A percentile compares a stretch with the other conserved stretches of the same genome.
phyloP scores from a whole-genome alignment of 1,140 invertebrate species.

The Andrena cerasifolii region DNA sequence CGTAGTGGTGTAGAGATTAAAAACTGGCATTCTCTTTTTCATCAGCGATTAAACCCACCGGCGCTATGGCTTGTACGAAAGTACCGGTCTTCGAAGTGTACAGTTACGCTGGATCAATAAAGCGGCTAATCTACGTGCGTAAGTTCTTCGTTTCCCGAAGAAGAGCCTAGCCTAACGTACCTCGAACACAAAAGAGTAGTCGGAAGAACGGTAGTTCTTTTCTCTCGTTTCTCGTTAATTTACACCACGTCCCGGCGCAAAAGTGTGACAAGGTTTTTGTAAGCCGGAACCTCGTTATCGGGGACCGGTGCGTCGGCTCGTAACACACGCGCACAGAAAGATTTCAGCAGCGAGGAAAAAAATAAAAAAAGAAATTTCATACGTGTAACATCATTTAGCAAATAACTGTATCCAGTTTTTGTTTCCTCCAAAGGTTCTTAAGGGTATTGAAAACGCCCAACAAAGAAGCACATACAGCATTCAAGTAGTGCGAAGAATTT shows the following conservation, averaged over 20 bases:
- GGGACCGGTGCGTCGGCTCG: no score
- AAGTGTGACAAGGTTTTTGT: constrained; percentile 29
- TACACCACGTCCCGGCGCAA: background rate
- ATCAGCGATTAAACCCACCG: background rate
- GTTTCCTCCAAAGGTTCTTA: no score
- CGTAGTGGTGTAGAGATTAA: no score
- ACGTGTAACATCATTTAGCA: no score
- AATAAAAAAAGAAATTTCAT: no score
- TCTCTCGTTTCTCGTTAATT: constrained; percentile 33
- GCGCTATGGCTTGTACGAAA: background rate
- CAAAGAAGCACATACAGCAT: no score
- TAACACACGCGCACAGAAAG: no score
- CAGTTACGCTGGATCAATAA: constrained; percentile 11
- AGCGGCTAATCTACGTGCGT: background rate
- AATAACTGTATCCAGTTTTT: no score
- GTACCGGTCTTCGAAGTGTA: constrained; percentile 4
- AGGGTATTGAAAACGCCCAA: no score
- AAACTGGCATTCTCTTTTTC: background rate
- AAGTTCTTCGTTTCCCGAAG: background rate
- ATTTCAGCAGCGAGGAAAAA: no score
- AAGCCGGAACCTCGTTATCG: constrained; percentile 17
- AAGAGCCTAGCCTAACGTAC: background rate
- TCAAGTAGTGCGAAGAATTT: no score
- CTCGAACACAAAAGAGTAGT: background rate
- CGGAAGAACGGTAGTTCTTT: constrained; percentile 14